Evolutionary conservation across 1,140 invertebrate species (phyloP).

Genomic region (Zaprionus vittiger): DNA sequence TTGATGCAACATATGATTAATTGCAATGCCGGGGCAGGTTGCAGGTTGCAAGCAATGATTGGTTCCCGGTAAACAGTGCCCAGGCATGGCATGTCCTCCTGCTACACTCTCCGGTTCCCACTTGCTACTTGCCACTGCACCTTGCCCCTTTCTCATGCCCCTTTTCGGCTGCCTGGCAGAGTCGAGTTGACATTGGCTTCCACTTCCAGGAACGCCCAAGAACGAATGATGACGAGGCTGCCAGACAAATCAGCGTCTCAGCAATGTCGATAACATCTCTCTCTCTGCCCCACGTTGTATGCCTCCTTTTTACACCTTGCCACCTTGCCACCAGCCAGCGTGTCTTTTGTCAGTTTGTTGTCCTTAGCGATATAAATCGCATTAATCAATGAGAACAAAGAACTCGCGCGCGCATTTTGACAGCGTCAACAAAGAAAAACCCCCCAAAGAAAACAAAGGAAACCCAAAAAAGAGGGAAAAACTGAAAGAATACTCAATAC

Average conservation of each 20-base stretch:
- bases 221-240: background rate
- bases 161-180: background rate
- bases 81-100: slow-evolving; percentile 52
- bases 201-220: slow-evolving; percentile 49
- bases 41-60: slow-evolving; percentile 57
- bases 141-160: background rate
- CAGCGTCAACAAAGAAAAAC: slow-evolving; percentile 45
- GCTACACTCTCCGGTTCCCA: background rate
- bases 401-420: slow-evolving; percentile 61
- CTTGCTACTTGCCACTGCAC: background rate
- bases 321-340: slow-evolving; percentile 56
- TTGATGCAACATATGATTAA: slow-evolving; percentile 72
- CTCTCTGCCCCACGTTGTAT: slow-evolving; percentile 33
- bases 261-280: slow-evolving; percentile 54
- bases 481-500: background rate
- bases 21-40: slow-evolving; percentile 53
- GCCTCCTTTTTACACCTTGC: slow-evolving; percentile 64
- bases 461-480: background rate
- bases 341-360: slow-evolving; percentile 52
- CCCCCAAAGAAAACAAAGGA: background rate
- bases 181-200: slow-evolving; percentile 2
- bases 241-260: slow-evolving; percentile 72
- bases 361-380: slow-evolving; percentile 72
- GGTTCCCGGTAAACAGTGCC: slow-evolving; percentile 70
- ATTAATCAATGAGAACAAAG: slow-evolving; percentile 61